A percentile compares a stretch with the other conserved stretches of the same genome.
phyloP scores from a whole-genome alignment of 2,888 invertebrate genomes.

The Stegana nigrithorax region DNA sequence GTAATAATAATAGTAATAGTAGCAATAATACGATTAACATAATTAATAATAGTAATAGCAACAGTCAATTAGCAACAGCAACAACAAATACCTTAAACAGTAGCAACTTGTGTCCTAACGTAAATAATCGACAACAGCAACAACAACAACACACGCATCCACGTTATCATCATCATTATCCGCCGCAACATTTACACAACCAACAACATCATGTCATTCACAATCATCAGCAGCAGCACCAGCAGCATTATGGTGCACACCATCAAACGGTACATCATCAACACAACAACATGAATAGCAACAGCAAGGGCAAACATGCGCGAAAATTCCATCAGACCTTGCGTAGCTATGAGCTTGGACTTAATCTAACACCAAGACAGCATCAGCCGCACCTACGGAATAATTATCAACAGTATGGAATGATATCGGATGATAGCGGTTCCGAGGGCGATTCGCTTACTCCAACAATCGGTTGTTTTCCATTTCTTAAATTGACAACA shows the following conservation, averaged over 20 bases:
- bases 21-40: conserved; percentile 30
- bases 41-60: conserved; percentile 21
- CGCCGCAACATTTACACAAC: conserved; percentile 24
- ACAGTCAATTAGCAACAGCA: conserved; percentile 36
- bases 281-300: not conserved
- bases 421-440: conserved; percentile 7
- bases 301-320: conserved; percentile 16
- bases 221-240: conserved; percentile 23
- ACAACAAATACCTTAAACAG: conserved; percentile 12
- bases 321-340: not conserved
- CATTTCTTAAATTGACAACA: conserved; percentile 14
- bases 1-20: conserved; percentile 6
- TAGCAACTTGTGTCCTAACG: conserved; percentile 6
- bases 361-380: conserved; percentile 25
- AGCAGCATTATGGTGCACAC: conserved; percentile 27
- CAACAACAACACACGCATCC: not conserved
- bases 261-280: no score
- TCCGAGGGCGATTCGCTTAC: conserved; percentile 18
- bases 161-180: not conserved
- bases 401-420: conserved; percentile 31
- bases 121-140: not conserved
- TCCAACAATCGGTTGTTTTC: not conserved
- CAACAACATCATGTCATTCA: conserved; percentile 18
- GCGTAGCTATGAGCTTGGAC: no score
- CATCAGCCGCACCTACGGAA: conserved; percentile 37